Base-by-base conservation (phyloP, 2,113 vertebrate genomes). In the Pitta sordida region DNA sequence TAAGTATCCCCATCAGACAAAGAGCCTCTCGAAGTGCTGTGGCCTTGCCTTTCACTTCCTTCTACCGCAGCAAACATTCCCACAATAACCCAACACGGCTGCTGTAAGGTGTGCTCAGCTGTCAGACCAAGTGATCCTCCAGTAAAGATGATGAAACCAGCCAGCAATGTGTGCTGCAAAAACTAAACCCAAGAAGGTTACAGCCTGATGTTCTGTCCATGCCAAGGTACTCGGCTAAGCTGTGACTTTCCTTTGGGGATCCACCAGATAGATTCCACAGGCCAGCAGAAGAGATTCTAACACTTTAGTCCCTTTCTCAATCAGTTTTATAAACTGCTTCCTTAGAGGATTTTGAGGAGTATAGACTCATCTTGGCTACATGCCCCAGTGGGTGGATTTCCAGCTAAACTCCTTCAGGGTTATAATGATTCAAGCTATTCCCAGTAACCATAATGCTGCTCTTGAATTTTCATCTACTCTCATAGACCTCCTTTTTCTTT, bases 61-160 rank as follows among this genome's bases (percentile, higher is more conserved):
- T 73, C 11, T 83, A 65, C 37, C 29, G 21, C 27, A 37, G 30
- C 36, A 89, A 76, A 19, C 15, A 7, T 58, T 86, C 44, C 39
- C 3, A 0, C 13, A 63, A 19, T 5, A 67, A 26, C 12, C 32
- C 0, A 0, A 34, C 23, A 34, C 13, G 48, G 24, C 27, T 44
- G 17, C 14, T 65, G 36, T 32, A 43, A 93, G 41, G n/a, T 82
- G 30, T 32, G 21, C 17, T 90, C 55, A 81, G n/a, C 27, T 86
- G 56, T n/a, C 41, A 36, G 30, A 20, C 5, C 11, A 71, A 37
- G 21, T 7, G 36, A 12, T 6, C 3, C 18, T 41, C 43, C 29
- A 63, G 24, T 32, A 75, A 41, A 7, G 36, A 27, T 0, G 2
- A n/a, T 29, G 17, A 34, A 60, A 93, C 39, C 6, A 75, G 9